Evolutionary conservation across 2,113 vertebrate genomes (phyloP).

Genomic region (Xiphorhynchus elegans): DNA sequence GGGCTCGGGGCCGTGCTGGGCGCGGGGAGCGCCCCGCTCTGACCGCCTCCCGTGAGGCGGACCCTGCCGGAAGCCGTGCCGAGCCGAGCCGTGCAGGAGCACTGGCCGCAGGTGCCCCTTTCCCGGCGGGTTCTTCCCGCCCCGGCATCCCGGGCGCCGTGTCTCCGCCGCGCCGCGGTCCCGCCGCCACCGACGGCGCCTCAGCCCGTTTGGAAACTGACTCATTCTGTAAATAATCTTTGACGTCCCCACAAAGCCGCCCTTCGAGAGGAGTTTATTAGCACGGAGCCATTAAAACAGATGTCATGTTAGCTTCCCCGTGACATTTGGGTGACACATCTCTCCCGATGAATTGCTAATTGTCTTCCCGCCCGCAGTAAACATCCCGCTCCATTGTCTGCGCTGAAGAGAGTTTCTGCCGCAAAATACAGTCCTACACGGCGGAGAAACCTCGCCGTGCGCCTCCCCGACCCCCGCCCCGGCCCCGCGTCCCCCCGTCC

Average conservation of each 20-base stretch:
- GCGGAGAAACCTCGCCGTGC: constrained; percentile 54
- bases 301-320: constrained; percentile 72
- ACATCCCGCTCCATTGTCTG: constrained; percentile 74
- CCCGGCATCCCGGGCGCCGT: background rate
- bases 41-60: background rate
- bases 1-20: too few relatives aligned
- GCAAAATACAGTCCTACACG: constrained; percentile 48
- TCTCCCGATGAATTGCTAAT: constrained; percentile 76
- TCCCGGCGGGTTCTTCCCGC: background rate
- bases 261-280: constrained; percentile 76
- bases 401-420: constrained; percentile 55
- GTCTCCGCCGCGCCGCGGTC: background rate
- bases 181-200: constrained; percentile 70
- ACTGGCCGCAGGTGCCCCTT: background rate
- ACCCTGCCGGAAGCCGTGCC: background rate
- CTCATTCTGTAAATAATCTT: constrained; percentile 78
- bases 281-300: constrained; percentile 75
- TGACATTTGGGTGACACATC: constrained; percentile 74
- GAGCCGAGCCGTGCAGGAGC: background rate
- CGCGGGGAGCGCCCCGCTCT: background rate
- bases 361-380: constrained; percentile 74
- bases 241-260: constrained; percentile 76
- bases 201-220: constrained; percentile 69
- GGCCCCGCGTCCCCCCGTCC: too few relatives aligned
- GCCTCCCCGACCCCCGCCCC: background rate